Percentiles rank a stretch among this genome's conserved stretches.
These are phyloP conservation scores for Saccostrea echinata DNA, from an alignment of 1,140 invertebrate species.

Conservation along the genomic window DNA sequence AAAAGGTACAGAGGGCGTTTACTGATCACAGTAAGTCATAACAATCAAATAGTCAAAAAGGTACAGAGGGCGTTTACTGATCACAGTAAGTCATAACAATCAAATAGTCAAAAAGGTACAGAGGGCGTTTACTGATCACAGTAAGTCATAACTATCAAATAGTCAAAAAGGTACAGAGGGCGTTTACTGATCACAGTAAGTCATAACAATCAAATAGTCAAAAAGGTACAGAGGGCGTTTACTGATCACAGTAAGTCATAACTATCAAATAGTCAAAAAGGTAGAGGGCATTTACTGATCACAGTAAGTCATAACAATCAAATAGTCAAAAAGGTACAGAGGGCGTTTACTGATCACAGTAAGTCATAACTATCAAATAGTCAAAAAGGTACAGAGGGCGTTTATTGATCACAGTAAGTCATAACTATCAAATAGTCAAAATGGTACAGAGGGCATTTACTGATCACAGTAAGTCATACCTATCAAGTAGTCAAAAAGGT, in stretches of 20 bases:
- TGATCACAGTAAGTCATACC: too few species aligned
- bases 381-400: not conserved
- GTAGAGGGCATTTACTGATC: not conserved
- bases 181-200: too few species aligned
- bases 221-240: slow-evolving; percentile 2
- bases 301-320: too few species aligned
- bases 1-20: slow-evolving; percentile 2
- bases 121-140: too few species aligned
- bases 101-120: slow-evolving; percentile 1
- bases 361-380: too few species aligned
- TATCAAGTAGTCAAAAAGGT: slow-evolving; percentile 3
- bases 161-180: not conserved
- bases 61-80: not conserved
- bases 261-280: not conserved
- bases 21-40: too few species aligned
- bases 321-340: not conserved
- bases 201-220: too few species aligned
- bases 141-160: too few species aligned
- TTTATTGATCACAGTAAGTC: too few species aligned
- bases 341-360: too few species aligned
- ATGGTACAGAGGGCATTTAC: not conserved
- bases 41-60: not conserved
- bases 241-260: too few species aligned
- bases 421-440: not conserved
- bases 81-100: too few species aligned